These are phyloP conservation scores for Panagrolaimus sp. DNA, from an alignment of 1,140 invertebrate species.

Conservation along the genomic window DNA sequence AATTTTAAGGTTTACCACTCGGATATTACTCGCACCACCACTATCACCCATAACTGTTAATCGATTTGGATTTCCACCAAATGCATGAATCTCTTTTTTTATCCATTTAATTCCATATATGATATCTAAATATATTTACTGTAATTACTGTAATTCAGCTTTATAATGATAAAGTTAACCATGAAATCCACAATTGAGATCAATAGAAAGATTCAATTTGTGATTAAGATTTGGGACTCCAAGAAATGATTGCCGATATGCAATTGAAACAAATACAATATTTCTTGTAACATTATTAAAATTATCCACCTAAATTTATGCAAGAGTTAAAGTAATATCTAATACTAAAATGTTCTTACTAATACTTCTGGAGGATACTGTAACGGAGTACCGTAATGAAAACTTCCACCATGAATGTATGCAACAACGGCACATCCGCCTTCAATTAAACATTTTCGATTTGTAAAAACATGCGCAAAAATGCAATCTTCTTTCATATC, in stretches of 20 bases:
- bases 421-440: neutral
- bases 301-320: neutral
- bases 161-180: neutral
- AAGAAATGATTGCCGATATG: conserved; percentile 2
- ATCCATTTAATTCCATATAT: neutral
- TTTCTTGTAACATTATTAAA: conserved; percentile 11
- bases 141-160: neutral
- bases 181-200: conserved; percentile 14
- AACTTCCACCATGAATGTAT: conserved; percentile 11
- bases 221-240: conserved; percentile 5
- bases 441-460: neutral
- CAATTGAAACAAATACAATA: neutral
- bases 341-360: neutral
- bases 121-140: neutral
- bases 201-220: conserved; percentile 10
- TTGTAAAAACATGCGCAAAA: conserved; percentile 10
- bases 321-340: no score
- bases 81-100: conserved; percentile 13
- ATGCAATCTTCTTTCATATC: conserved; percentile 12
- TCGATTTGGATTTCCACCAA: conserved; percentile 1
- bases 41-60: neutral
- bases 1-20: conserved; percentile 7
- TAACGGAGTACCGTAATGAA: conserved; percentile 3
- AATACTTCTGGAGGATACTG: neutral
- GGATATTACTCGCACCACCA: neutral